phyloP scores from a whole-genome alignment of 2,797 vertebrate genomes.

The Phrynocephalus forsythii region DNA sequence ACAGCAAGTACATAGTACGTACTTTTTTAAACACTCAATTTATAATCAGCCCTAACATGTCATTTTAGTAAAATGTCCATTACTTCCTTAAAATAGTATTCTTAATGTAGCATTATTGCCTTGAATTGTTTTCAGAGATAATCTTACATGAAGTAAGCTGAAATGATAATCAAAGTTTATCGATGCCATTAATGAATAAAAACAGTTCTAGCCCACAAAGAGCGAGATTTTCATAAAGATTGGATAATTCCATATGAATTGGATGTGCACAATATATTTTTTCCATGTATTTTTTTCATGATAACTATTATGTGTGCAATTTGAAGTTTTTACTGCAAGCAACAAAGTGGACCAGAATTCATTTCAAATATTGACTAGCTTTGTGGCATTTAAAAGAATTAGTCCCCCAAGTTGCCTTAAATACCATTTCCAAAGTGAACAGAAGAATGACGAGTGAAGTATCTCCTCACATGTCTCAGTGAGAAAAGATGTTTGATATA shows the following conservation, averaged over 20 bases:
- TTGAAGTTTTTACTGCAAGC: slow-evolving; percentile 15
- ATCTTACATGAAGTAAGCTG: neutral
- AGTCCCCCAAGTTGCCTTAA: neutral
- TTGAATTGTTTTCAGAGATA: neutral
- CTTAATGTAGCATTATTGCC: neutral
- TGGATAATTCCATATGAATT: neutral
- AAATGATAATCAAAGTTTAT: neutral
- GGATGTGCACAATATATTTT: neutral
- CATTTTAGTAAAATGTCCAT: neutral
- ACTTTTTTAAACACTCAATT: neutral
- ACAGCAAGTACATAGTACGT: neutral
- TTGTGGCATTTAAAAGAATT: neutral
- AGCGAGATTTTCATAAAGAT: neutral
- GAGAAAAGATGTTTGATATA: neutral
- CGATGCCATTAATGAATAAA: neutral
- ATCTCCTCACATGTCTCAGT: neutral
- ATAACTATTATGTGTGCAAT: neutral
- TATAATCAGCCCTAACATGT: neutral
- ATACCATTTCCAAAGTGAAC: neutral
- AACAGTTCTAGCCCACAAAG: neutral
- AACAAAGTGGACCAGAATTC: neutral
- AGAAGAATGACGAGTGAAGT: neutral
- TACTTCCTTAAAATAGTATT: neutral
- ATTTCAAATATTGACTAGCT: neutral
- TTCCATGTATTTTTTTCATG: neutral